phyloP scores from a whole-genome alignment of 1,140 invertebrate species.

The Magallana gigas region DNA sequence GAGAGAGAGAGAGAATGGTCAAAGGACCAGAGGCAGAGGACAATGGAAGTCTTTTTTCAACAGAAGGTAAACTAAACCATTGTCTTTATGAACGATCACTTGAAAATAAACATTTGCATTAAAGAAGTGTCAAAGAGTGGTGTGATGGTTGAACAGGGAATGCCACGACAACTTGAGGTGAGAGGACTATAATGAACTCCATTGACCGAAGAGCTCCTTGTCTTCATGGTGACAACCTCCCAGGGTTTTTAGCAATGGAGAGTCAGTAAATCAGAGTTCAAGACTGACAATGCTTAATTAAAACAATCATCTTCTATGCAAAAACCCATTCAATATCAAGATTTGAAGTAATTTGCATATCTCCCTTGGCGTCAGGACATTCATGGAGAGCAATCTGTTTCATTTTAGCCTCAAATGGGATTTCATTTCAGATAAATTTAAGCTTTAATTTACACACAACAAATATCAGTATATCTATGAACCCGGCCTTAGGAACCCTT shows the following conservation, averaged over 20 bases:
- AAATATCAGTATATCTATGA: too few relatives aligned
- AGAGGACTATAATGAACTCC: background rate
- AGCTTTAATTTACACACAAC: too few relatives aligned
- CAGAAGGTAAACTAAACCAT: too few relatives aligned
- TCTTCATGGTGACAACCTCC: conserved; percentile 3
- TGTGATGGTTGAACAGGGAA: background rate
- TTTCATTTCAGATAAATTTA: background rate
- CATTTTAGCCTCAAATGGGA: background rate
- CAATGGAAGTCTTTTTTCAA: too few relatives aligned
- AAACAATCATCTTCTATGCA: conserved; percentile 36
- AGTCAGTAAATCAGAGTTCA: conserved; percentile 20
- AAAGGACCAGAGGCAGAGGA: background rate
- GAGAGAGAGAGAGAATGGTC: background rate
- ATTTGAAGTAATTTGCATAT: conserved; percentile 34
- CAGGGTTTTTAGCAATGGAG: background rate
- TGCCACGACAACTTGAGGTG: background rate
- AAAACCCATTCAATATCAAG: background rate
- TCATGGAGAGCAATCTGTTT: conserved; percentile 11
- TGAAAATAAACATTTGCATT: too few relatives aligned
- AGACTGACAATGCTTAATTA: conserved; percentile 25
- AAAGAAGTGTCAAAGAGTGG: background rate
- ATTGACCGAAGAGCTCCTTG: conserved; percentile 2
- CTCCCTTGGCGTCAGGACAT: background rate
- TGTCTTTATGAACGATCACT: too few relatives aligned
- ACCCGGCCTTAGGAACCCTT: too few relatives aligned